Evolutionary conservation across 2,797 vertebrate species (phyloP).

Genomic region (Tragopan temminckii): DNA sequence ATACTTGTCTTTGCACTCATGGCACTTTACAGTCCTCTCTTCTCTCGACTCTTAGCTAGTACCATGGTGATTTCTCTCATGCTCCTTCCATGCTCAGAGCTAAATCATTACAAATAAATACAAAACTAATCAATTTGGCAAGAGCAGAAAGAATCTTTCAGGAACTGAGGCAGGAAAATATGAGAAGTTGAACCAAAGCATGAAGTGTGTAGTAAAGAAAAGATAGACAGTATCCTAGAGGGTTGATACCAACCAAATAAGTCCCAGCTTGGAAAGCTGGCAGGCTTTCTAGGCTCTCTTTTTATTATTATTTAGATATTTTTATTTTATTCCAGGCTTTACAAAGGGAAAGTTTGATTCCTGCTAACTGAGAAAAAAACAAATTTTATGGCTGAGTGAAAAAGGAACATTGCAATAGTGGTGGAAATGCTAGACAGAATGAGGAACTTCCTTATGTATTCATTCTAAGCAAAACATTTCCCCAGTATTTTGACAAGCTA

Average conservation of each 20-base stretch:
- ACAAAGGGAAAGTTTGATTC: neutral
- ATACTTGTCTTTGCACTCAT: neutral
- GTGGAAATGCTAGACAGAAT: neutral
- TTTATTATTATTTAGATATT: neutral
- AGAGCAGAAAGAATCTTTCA: neutral
- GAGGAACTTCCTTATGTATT: neutral
- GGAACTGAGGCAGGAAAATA: neutral
- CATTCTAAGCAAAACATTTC: neutral
- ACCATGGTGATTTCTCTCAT: neutral
- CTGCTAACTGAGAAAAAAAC: neutral
- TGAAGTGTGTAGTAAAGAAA: neutral
- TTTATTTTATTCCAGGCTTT: neutral
- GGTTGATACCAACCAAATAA: neutral
- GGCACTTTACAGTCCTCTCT: neutral
- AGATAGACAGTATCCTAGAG: neutral
- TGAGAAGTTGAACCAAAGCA: neutral
- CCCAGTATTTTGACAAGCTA: neutral
- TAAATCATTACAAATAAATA: neutral
- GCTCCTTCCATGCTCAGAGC: neutral
- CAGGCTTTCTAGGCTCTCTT: neutral
- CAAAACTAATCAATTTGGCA: neutral
- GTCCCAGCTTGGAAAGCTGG: neutral
- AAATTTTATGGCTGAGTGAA: neutral
- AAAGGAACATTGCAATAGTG: neutral
- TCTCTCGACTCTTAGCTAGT: neutral